A percentile compares a stretch with the other conserved stretches of the same genome.
phyloP scores from a whole-genome alignment of 2,113 vertebrate species.

The Myrmecophaga tridactyla region DNA sequence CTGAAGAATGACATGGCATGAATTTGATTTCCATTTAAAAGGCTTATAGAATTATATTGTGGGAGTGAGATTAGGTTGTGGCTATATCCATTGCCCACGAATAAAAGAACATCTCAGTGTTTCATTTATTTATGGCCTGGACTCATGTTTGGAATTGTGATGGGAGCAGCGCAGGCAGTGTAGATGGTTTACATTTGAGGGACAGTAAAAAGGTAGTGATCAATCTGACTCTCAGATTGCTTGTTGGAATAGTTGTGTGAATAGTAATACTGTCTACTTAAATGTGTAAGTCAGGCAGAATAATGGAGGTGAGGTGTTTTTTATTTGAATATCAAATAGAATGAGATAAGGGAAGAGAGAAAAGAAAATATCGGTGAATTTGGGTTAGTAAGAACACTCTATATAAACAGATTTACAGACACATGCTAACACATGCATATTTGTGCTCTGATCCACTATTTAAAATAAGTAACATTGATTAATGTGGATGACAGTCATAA shows the following conservation, averaged over 20 bases:
- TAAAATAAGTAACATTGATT: background rate
- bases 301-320: background rate
- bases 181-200: no score
- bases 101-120: no score
- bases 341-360: background rate
- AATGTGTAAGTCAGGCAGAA: background rate
- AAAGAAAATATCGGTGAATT: background rate
- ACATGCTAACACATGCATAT: background rate
- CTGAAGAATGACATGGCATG: background rate
- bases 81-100: background rate
- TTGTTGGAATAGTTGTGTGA: background rate
- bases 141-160: background rate
- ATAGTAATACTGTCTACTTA: background rate
- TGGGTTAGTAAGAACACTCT: background rate
- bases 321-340: background rate
- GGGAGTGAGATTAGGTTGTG: rapidly evolving
- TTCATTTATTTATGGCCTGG: background rate
- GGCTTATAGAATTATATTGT: background rate
- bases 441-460: background rate
- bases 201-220: background rate
- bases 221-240: background rate
- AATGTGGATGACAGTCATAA: background rate
- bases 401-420: background rate
- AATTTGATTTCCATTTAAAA: background rate
- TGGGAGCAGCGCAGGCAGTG: background rate